These are phyloP conservation scores for Epiblema foenella DNA, from an alignment of 2,888 invertebrate genomes.

Conservation along the genomic window DNA sequence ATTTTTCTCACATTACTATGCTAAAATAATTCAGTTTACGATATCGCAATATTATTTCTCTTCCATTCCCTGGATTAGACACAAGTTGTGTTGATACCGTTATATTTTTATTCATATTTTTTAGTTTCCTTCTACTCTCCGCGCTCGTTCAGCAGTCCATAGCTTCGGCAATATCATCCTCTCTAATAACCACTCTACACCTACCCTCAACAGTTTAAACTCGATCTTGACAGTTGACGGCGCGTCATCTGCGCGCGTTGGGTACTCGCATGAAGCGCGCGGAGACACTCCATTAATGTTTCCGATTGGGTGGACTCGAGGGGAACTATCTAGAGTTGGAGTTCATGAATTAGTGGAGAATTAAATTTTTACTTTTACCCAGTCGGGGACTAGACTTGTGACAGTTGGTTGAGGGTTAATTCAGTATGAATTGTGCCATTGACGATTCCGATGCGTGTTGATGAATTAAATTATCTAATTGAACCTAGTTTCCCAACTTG, in stretches of 20 bases:
- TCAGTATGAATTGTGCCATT: no score
- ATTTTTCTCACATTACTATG: slow-evolving; percentile 43
- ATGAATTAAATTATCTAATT: background rate
- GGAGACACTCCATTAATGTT: slow-evolving; percentile 80
- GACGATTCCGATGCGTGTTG: background rate
- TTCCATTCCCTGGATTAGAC: slow-evolving; percentile 26
- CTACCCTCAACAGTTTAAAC: background rate
- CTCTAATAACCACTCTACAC: background rate
- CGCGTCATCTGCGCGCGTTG: slow-evolving; percentile 52
- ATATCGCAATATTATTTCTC: slow-evolving; percentile 40
- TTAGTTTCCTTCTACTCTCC: no score
- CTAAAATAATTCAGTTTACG: slow-evolving; percentile 35
- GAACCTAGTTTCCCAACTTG: no score
- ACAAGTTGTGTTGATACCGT: slow-evolving; percentile 36
- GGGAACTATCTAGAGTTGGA: slow-evolving; percentile 56
- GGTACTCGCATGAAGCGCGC: slow-evolving; percentile 74
- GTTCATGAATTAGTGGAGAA: background rate
- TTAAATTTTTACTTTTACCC: no score
- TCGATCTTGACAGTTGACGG: background rate
- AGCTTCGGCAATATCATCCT: no score
- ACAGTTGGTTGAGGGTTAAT: no score
- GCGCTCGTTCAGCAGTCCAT: no score
- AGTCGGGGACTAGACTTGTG: no score
- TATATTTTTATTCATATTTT: no score
- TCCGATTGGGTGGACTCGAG: slow-evolving; percentile 70